phyloP scores from a whole-genome alignment of 2,888 invertebrate species.

The Lasioglossum calceatum region DNA sequence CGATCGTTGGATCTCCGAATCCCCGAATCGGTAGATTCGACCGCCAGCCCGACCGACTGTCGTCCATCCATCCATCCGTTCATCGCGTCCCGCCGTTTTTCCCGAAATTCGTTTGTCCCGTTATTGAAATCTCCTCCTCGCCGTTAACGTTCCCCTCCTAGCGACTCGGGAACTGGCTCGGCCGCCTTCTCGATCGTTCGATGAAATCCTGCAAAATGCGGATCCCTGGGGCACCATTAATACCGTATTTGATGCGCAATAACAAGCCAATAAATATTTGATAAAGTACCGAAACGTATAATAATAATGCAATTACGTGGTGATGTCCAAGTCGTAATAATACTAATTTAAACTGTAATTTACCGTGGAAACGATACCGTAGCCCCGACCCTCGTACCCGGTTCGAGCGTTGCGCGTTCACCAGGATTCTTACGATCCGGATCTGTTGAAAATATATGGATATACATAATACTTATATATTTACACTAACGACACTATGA shows the following conservation, averaged over 20 bases:
- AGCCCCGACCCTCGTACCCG: constrained; percentile 11
- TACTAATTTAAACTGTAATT: constrained; percentile 65
- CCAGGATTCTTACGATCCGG: not conserved
- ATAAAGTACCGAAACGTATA: constrained; percentile 67
- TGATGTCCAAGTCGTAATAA: constrained; percentile 58
- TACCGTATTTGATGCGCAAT: constrained; percentile 65
- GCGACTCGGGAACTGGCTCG: not conserved
- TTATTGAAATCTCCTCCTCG: not conserved
- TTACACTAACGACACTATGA: not conserved
- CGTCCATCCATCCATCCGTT: not conserved
- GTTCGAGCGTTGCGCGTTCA: not conserved
- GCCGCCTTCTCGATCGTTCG: constrained; percentile 13
- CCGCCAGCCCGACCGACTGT: not conserved
- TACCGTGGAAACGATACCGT: constrained; percentile 40
- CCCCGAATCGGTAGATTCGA: not conserved
- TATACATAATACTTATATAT: not conserved
- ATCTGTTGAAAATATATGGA: not conserved
- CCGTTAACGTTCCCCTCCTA: not conserved
- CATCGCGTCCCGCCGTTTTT: not conserved
- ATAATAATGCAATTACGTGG: constrained; percentile 67
- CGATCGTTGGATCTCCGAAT: constrained; percentile 22
- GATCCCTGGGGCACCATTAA: constrained; percentile 58
- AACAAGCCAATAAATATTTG: constrained; percentile 68
- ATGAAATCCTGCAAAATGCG: constrained; percentile 46
- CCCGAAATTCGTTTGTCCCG: not conserved